Base-by-base conservation (phyloP, 2,797 vertebrate genomes). In the Sebastiscus tertius region DNA sequence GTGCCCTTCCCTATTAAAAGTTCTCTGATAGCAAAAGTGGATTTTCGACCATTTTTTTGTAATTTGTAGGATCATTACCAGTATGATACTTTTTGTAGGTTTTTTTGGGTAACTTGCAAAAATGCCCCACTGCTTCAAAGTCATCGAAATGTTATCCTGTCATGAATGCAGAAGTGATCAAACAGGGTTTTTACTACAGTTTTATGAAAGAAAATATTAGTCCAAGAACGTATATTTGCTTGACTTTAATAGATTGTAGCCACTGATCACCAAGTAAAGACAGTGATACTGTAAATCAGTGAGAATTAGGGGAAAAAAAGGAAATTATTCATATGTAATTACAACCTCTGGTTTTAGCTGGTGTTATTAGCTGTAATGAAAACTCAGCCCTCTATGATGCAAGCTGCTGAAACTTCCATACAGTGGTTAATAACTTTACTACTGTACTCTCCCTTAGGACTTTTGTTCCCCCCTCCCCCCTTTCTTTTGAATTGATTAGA, bases 401-500 rank as follows among this genome's bases (percentile, higher is more conserved):
- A 94, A 91, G 31, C 12, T 59, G 63, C 74, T 79, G 88, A 89
- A 93, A 92, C 60, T 58, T 76, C 10, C 54, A 26, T 49, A 68
- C 24, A 60, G 29, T 31, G 59, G 52, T 79, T 83, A 59, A 88
- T 72, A 74, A 80, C 67, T 85, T 74, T 65, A 61, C 68, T 31
- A 39, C 58, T 65, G 22, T 26, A 29, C 24, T 18, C 33, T 66
- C 46, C 54, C 75, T 65, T 1, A 29, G 69, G 71, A 67, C 16
- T 67, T 68, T 71, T 42, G 24, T 63, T 78, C 58, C 36, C 54
- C 33, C 24, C 52, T 49, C 46, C 22, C 33, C 24, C 29, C 18
- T 20, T 29, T 55, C 26, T 70, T 72, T 74, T 71, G 63, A 86
- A 84, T 67, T 84, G 80, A 89, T 90, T 77, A 34, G 42, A 78